These are phyloP conservation scores for Drosophila malerkotliana DNA, from an alignment of 1,140 invertebrate genomes.

Conservation along the genomic window DNA sequence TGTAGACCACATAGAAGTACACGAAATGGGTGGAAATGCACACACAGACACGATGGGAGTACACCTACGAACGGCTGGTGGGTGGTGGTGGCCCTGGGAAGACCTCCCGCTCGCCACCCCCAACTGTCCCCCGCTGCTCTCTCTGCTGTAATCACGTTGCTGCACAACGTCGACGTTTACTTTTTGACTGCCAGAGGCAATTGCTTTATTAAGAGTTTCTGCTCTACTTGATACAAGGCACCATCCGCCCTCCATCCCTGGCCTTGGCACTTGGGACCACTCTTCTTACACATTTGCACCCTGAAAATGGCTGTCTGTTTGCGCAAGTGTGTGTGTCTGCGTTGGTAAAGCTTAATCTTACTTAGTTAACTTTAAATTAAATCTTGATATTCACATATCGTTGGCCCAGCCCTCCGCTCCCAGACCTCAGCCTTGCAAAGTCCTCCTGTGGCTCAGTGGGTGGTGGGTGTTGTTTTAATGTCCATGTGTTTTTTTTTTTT, in stretches of 20 bases:
- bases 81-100: background rate
- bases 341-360: conserved; percentile 78
- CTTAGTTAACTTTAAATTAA: conserved; percentile 83
- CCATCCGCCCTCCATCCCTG: conserved; percentile 3
- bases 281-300: conserved; percentile 48
- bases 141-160: conserved; percentile 70
- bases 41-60: background rate
- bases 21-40: background rate
- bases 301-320: conserved; percentile 45
- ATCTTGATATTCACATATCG: conserved; percentile 82
- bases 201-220: conserved; percentile 84
- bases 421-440: conserved; percentile 23
- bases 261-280: no score
- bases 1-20: conserved; percentile 32
- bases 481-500: no score
- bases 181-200: conserved; percentile 84
- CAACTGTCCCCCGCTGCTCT: background rate
- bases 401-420: conserved; percentile 28
- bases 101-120: conserved; percentile 8
- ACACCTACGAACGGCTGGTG: background rate
- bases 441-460: conserved; percentile 19
- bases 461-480: conserved; percentile 73
- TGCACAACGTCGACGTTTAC: conserved; percentile 80
- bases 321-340: conserved; percentile 37
- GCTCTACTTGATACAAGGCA: conserved; percentile 80